Conservation (phyloP, 92 coral and sea anemone genomes). For the Actinostola sp. region DNA sequence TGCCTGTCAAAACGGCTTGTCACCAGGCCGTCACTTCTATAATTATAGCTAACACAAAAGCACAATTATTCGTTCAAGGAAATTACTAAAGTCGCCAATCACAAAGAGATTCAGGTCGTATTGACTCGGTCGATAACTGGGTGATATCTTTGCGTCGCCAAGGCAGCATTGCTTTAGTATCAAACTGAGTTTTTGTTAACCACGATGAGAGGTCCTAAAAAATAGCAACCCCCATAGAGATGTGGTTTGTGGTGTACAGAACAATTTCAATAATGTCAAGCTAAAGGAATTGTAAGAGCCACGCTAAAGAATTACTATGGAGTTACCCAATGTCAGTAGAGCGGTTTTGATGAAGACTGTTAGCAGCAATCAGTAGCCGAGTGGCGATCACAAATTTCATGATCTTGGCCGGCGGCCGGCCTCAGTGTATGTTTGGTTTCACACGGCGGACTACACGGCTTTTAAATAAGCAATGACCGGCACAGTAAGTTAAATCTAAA, state of each 20-base stretch:
- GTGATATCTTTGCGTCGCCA: conserved; percentile 10
- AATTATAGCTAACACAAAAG: conserved; percentile 35
- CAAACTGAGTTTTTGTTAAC: conserved; percentile 31
- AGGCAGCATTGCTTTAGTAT: conserved; percentile 18
- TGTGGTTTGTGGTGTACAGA: conserved; percentile 26
- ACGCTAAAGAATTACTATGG: neutral
- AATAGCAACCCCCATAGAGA: conserved; percentile 22
- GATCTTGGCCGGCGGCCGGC: neutral
- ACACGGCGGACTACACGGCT: neutral
- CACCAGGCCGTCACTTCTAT: conserved; percentile 44
- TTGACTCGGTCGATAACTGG: conserved; percentile 22
- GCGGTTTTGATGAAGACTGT: neutral
- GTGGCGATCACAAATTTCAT: conserved; percentile 6
- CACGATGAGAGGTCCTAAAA: conserved; percentile 26
- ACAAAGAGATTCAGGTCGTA: conserved; percentile 15
- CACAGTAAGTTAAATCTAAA: conserved; percentile 28
- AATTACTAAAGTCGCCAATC: conserved; percentile 26
- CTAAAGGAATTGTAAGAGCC: neutral
- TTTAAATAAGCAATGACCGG: conserved; percentile 24
- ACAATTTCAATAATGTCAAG: conserved; percentile 10
- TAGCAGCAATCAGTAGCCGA: neutral
- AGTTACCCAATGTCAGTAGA: neutral
- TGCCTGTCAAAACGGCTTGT: conserved; percentile 45
- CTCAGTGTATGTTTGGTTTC: conserved; percentile 5
- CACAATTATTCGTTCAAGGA: conserved; percentile 32